Base-by-base conservation (phyloP, 2,113 vertebrate genomes). In the Tenrec ecaudatus region DNA sequence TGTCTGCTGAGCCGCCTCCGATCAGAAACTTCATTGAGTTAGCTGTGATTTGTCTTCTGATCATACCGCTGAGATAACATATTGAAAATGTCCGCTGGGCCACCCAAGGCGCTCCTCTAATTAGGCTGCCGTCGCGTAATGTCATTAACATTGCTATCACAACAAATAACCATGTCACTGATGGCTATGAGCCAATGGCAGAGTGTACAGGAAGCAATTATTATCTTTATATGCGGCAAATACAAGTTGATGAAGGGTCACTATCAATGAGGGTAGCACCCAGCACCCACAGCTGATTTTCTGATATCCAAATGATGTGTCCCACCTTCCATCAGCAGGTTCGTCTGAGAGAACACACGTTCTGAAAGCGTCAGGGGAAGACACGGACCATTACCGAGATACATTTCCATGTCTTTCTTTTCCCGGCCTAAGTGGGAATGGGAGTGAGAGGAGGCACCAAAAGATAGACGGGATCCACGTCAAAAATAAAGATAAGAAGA, bases 131-230 rank as follows among this genome's bases (percentile, higher is more conserved):
- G 96, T 31, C 38, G 91, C 90, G 93, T 93, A 93, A 97, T 97
- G 96, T 96, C 85, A 94, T 97, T 97, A 96, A 96, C 91, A 97
- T 92, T 96, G 86, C 95, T 97, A 75, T 97, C 97, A 97, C 96
- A 97, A 97, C 96, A 97, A 94, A 93, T 96, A 96, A 66, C 33
- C 88, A 93, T 93, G 94, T 95, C 96, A 96, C 92, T 96, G 95
- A 95, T 97, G 68, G 1, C 92, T 90, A 64, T 97, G 97, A 98
- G 97, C 94, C 96, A 3, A 89, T 98, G 97, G 98, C 82, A 95
- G 94, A 78, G 91, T 95, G 96, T 89, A 96, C 95, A 95, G 57
- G 1, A 97, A 96, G 96, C 94, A 97, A 96, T 97, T 97, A 97
- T 95, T 97, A 96, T 96, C 94, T 97, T 97, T 97, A 92, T 98